Percentiles rank a stretch among this genome's conserved stretches.
phyloP scores from a whole-genome alignment of 2,888 invertebrate genomes.

The Pardosa pseudoannulata region DNA sequence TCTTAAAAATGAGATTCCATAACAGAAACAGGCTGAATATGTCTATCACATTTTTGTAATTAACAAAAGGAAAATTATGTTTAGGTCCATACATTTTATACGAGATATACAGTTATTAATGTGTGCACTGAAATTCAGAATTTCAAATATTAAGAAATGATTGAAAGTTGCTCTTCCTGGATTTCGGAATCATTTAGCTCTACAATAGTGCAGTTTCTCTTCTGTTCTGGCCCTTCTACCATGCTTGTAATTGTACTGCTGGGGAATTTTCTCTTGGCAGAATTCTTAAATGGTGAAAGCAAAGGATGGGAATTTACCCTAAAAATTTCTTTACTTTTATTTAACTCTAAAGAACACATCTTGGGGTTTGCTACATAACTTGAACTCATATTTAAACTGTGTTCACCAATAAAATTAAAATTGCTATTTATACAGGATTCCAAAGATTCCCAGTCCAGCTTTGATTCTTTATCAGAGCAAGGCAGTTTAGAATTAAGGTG shows the following conservation, averaged over 20 bases:
- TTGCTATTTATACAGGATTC: not conserved
- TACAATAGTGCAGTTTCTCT: not conserved
- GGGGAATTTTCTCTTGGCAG: not conserved
- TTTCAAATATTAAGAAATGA: not conserved
- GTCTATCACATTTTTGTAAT: not conserved
- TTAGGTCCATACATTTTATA: not conserved
- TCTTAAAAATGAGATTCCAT: not conserved
- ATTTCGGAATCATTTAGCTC: not conserved
- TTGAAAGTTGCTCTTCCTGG: not conserved
- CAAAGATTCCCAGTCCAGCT: not conserved
- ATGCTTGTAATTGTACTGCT: not conserved
- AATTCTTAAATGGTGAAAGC: not conserved
- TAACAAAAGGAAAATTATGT: not conserved
- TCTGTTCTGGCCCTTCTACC: not conserved
- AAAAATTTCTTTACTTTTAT: not conserved
- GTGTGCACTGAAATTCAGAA: not conserved
- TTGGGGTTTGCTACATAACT: not conserved
- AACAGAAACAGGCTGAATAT: not conserved
- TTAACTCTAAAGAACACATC: not conserved
- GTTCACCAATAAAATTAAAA: not conserved
- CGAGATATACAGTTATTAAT: not conserved
- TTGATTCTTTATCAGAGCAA: not conserved
- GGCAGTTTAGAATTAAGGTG: conserved; percentile 5
- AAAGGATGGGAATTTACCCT: not conserved
- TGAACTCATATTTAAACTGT: not conserved